These are phyloP conservation scores for Alviniconcha strummeri DNA, from an alignment of 2,888 invertebrate genomes.

Conservation along the genomic window DNA sequence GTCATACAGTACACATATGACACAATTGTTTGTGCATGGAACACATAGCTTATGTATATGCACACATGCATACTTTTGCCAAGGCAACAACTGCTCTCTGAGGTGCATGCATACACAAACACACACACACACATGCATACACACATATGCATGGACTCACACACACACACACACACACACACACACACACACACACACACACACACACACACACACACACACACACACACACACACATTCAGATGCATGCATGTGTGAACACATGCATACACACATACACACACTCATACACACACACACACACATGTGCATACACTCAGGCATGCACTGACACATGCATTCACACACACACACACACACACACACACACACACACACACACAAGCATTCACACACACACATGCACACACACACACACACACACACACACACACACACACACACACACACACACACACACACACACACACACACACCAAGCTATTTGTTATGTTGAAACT, in stretches of 20 bases:
- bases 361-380: background rate
- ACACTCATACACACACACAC: background rate
- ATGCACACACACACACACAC: background rate
- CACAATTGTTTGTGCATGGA: too few species aligned
- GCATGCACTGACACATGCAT: background rate
- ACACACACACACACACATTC: background rate
- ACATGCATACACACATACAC: constrained; percentile 8
- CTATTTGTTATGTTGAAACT: background rate
- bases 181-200: constrained; percentile 14
- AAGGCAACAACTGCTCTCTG: background rate
- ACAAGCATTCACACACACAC: background rate
- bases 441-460: constrained; percentile 18
- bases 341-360: constrained; percentile 10
- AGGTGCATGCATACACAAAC: background rate
- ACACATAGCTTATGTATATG: too few species aligned
- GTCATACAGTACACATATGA: too few species aligned
- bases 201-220: background rate
- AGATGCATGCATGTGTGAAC: background rate
- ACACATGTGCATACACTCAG: background rate
- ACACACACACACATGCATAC: constrained; percentile 12
- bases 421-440: background rate
- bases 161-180: background rate
- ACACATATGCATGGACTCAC: background rate
- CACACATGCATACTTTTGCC: too few species aligned
- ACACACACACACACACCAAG: constrained; percentile 9